phyloP scores from a whole-genome alignment of 1,140 invertebrate genomes.

The Heliconius nattereri region DNA sequence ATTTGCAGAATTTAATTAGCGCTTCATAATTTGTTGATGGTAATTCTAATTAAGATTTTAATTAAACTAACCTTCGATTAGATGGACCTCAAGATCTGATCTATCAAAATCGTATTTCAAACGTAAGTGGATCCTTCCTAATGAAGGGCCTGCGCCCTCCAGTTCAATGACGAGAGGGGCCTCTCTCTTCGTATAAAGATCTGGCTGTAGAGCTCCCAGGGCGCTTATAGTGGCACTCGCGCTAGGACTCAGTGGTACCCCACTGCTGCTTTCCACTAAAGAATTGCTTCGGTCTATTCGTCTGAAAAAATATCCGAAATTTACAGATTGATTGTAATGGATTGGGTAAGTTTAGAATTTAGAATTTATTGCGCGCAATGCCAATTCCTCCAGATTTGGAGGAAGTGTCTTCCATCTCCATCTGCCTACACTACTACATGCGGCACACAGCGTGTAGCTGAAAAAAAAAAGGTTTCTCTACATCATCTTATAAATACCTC shows the following conservation, averaged over 20 bases:
- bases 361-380: too few species aligned
- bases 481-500: too few species aligned
- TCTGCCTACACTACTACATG: too few species aligned
- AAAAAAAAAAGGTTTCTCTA: too few species aligned
- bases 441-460: too few species aligned
- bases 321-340: background rate
- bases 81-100: slow-evolving; percentile 92
- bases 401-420: too few species aligned
- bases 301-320: slow-evolving; percentile 48
- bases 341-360: too few species aligned
- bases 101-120: slow-evolving; percentile 94
- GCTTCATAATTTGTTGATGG: background rate
- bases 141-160: slow-evolving; percentile 82
- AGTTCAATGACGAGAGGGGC: slow-evolving; percentile 87
- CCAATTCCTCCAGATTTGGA: too few species aligned
- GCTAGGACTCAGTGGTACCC: slow-evolving; percentile 70
- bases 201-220: slow-evolving; percentile 92
- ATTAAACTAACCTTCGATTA: slow-evolving; percentile 88
- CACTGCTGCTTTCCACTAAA: slow-evolving; percentile 76
- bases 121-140: slow-evolving; percentile 91
- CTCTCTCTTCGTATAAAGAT: slow-evolving; percentile 89
- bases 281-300: slow-evolving; percentile 80
- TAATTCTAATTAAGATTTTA: slow-evolving; percentile 13
- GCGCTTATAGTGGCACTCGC: slow-evolving; percentile 83
- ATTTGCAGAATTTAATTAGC: background rate